phyloP scores from a whole-genome alignment of 2,797 vertebrate genomes.

The Alosa sapidissima region DNA sequence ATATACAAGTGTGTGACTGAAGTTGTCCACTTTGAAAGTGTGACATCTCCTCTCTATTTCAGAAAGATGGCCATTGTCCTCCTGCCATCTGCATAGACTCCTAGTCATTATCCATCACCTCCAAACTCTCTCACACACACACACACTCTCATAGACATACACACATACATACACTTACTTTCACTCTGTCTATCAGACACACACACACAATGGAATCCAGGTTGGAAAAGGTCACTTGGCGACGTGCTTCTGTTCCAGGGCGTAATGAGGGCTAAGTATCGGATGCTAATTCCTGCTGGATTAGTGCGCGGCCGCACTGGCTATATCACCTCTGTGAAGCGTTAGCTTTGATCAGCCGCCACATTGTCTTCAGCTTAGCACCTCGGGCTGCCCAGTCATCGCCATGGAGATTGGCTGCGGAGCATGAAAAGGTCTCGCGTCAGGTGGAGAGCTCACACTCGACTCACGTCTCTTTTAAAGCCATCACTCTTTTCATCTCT shows the following conservation, averaged over 20 bases:
- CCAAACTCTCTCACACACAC: no score
- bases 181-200: background rate
- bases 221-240: background rate
- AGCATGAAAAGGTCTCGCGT: background rate
- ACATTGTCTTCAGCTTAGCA: background rate
- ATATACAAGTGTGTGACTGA: no score
- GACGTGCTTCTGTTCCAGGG: background rate
- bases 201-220: background rate
- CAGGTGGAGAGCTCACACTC: background rate
- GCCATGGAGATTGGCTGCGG: background rate
- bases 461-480: background rate
- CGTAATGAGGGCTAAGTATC: background rate
- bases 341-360: background rate
- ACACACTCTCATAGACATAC: background rate
- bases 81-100: no score
- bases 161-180: no score
- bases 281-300: background rate
- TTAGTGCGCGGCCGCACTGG: no score
- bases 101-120: no score
- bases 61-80: no score
- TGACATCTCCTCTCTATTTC: no score
- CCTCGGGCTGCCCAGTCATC: background rate
- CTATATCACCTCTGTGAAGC: no score
- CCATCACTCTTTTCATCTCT: background rate
- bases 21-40: no score